Percentiles rank a stretch among this genome's conserved stretches.
Conservation (phyloP, 2,797 vertebrate genomes). For the Leucoraja ocellata region DNA sequence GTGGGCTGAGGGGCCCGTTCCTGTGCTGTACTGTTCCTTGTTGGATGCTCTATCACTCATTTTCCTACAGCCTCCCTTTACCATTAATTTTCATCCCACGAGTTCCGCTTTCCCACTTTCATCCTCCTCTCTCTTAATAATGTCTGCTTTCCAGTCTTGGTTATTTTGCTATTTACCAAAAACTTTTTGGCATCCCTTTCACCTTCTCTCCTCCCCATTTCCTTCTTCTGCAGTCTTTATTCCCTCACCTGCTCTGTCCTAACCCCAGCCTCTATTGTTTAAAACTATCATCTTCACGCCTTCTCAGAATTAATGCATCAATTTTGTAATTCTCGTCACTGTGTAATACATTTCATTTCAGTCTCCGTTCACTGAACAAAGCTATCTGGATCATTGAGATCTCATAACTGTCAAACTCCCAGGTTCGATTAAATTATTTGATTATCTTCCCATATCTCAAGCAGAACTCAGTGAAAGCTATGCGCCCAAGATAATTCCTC, state of each 20-base stretch:
- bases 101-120: not conserved
- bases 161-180: not conserved
- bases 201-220: not conserved
- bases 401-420: not conserved
- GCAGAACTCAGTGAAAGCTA: not conserved
- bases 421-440: constrained; percentile 3
- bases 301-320: not conserved
- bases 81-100: not conserved
- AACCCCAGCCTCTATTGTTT: not conserved
- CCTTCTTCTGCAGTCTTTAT: not conserved
- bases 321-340: not conserved
- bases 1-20: too few species aligned
- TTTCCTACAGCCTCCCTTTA: not conserved
- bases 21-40: too few species aligned
- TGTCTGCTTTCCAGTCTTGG: not conserved
- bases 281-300: not conserved
- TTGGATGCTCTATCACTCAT: not conserved
- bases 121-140: not conserved
- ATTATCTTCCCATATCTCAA: constrained; percentile 4
- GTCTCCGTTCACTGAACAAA: not conserved
- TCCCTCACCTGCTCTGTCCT: not conserved
- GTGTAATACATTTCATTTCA: not conserved
- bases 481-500: constrained; percentile 26
- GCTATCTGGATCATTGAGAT: not conserved
- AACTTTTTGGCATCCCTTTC: not conserved